phyloP scores from a whole-genome alignment of 2,888 invertebrate species.

The Seira musarum region DNA sequence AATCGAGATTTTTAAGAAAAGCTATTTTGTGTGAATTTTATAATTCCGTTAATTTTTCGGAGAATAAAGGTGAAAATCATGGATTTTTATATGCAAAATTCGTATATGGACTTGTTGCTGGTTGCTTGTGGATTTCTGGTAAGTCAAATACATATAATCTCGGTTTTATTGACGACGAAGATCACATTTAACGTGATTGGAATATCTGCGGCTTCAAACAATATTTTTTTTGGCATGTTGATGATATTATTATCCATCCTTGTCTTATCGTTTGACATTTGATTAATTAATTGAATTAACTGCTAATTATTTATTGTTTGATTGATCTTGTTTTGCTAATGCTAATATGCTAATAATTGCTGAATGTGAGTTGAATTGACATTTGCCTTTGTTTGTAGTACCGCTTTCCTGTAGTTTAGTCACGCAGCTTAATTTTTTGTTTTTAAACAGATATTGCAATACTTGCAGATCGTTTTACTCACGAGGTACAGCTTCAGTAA shows the following conservation, averaged over 20 bases:
- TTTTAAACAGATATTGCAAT: conserved; percentile 53
- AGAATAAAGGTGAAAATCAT: too few relatives aligned
- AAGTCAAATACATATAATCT: too few relatives aligned
- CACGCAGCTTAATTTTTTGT: conserved; percentile 18
- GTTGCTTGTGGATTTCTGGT: conserved; percentile 50
- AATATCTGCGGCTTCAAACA: background rate
- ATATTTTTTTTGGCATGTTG: too few relatives aligned
- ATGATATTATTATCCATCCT: too few relatives aligned
- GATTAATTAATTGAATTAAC: background rate
- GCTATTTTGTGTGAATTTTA: background rate
- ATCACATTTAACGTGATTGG: background rate
- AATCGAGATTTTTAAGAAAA: too few relatives aligned
- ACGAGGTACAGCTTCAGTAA: conserved; percentile 35
- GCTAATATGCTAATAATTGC: too few relatives aligned
- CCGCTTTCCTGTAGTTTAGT: conserved; percentile 1
- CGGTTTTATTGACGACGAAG: background rate
- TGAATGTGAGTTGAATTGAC: too few relatives aligned
- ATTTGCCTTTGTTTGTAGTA: background rate
- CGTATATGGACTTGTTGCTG: conserved; percentile 29
- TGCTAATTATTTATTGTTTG: background rate
- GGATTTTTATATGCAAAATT: conserved; percentile 28
- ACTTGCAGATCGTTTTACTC: conserved; percentile 50
- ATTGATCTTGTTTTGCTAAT: too few relatives aligned
- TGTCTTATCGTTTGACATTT: too few relatives aligned
- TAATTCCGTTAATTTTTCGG: background rate